These are phyloP conservation scores for Chrysolina americana DNA, from an alignment of 2,888 invertebrate genomes.

Conservation along the genomic window DNA sequence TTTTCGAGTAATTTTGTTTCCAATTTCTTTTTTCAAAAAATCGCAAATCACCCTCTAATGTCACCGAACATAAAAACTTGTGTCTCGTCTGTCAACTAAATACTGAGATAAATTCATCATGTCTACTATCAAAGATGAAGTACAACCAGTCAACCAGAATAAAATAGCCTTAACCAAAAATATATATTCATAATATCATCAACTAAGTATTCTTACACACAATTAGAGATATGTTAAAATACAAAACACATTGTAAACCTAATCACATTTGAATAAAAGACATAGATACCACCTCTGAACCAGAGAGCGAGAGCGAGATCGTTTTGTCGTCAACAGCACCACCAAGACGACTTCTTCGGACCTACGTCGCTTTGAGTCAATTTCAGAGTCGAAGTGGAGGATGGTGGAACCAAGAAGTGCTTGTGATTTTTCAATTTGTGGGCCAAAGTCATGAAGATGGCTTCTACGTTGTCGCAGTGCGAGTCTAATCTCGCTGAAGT, in stretches of 20 bases:
- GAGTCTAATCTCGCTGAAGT: constrained; percentile 85
- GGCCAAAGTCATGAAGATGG: constrained; percentile 86
- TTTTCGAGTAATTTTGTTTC: no score
- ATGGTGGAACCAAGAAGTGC: constrained; percentile 67
- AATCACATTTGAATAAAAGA: not conserved
- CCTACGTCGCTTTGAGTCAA: not conserved
- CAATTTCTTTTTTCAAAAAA: no score
- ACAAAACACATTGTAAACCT: not conserved
- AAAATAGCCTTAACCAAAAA: not conserved
- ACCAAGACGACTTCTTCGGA: not conserved
- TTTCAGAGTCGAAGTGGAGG: constrained; percentile 25
- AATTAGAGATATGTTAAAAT: not conserved
- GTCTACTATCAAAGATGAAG: no score
- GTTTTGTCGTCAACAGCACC: not conserved
- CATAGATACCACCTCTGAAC: not conserved
- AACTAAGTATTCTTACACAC: not conserved
- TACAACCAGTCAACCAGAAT: no score
- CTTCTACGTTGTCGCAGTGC: constrained; percentile 83
- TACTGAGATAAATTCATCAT: not conserved
- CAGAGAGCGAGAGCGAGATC: not conserved
- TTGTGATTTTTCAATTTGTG: constrained; percentile 81
- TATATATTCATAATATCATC: not conserved
- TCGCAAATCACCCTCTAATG: no score
- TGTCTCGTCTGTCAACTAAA: not conserved
- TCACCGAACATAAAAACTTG: not conserved